A percentile compares a stretch with the other conserved stretches of the same genome.
These are phyloP conservation scores for Onthophagus taurus DNA, from an alignment of 1,140 invertebrate species.

Conservation along the genomic window DNA sequence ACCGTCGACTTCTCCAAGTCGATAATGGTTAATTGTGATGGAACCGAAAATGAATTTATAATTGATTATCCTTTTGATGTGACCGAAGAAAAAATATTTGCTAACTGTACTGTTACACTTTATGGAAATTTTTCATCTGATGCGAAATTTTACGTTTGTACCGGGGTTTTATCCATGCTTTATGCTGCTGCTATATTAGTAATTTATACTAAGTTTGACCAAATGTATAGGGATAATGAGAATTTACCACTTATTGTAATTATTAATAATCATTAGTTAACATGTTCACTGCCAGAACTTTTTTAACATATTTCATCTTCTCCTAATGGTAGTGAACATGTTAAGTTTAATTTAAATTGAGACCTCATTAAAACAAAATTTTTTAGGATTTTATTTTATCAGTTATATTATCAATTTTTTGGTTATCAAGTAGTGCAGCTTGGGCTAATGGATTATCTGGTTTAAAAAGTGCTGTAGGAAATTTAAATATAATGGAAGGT, in stretches of 20 bases:
- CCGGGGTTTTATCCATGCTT: conserved; percentile 56
- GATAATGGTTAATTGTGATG: background rate
- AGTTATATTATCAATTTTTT: conserved; percentile 51
- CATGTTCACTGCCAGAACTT: too few relatives aligned
- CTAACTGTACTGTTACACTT: conserved; percentile 13
- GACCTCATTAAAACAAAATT: conserved; percentile 6
- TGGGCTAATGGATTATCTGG: conserved; percentile 55
- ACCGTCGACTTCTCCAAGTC: conserved; percentile 38
- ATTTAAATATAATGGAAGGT: conserved; percentile 31
- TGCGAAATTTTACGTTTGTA: conserved; percentile 59
- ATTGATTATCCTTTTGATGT: conserved; percentile 30
- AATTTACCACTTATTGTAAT: conserved; percentile 38
- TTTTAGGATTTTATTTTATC: conserved; percentile 55
- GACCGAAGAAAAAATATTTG: conserved; percentile 7
- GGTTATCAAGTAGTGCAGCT: conserved; percentile 56
- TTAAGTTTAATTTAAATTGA: conserved; percentile 9
- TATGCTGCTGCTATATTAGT: conserved; percentile 48
- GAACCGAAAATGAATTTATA: too few relatives aligned
- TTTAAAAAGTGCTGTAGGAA: conserved; percentile 44
- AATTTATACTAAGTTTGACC: conserved; percentile 51
- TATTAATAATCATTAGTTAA: conserved; percentile 13
- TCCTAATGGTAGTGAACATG: too few relatives aligned
- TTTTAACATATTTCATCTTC: background rate
- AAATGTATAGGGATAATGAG: conserved; percentile 48
- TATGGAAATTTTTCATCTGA: conserved; percentile 47